Evolutionary conservation across 2,888 invertebrate genomes (phyloP), one percentile per base, ranked within the genome.

Genomic region (Polydrusus tereticollis): DNA sequence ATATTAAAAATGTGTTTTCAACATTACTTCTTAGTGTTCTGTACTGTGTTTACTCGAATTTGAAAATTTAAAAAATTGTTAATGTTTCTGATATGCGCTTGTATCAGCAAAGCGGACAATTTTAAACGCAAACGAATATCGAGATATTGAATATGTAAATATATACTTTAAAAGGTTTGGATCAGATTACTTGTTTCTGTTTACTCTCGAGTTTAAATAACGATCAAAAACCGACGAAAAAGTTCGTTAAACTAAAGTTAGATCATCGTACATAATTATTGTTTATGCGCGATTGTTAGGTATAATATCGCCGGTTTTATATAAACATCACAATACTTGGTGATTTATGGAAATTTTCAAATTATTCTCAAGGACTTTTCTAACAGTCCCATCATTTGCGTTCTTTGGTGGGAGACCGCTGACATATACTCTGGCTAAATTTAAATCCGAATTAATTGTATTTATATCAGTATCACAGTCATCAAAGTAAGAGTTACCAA

Each of bases 171-270:
- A 59, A 57, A 66, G 52, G 62, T 47, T 47, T 18, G 47, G 47
- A 47, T 62, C 29, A n/a, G 6, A 33, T 47, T 47, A 41, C 62
- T 38, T 41, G 55, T 69, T 62, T 55, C 23, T 69, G 23, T 69
- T 63, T 57, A 55, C 69, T 64, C 29, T 63, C n/a, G 10, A 45
- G 36, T 57, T 58, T 64, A 64, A 69, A 55, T 57, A 65, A 65
- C 70, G 70, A 36, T 18, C 36, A 57, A 69, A 69, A 69, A 60
- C 59, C 21, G 57, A 33, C 36, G 18, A 21, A 68, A 69, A 69
- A 50, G 41, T 41, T 69, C 62, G 60, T 67, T 59, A 72, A 52
- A 52, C 16, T 6, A 41, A 0, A n/a, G 36, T 41, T 41, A 41
- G 0, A 16, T 16, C 36, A 36, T 8, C 7, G 5, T 10, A 41